These are phyloP conservation scores for Crematogaster levior DNA, from an alignment of 2,888 invertebrate species.

Conservation along the genomic window DNA sequence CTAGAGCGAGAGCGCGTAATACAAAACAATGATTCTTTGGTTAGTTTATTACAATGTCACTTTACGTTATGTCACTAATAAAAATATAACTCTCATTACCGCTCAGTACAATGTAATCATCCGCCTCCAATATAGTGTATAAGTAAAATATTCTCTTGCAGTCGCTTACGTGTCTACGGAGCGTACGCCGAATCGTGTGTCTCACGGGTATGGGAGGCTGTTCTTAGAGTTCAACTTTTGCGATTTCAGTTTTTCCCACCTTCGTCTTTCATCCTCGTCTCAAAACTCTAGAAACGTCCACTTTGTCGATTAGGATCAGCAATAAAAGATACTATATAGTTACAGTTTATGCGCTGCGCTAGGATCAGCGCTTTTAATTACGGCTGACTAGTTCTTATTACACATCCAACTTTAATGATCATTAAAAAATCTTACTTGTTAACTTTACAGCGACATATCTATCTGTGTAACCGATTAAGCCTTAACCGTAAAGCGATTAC, in stretches of 20 bases:
- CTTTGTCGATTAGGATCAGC: too few species aligned
- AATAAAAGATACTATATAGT: neutral
- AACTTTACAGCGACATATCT: constrained; percentile 13
- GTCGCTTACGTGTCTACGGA: constrained; percentile 65
- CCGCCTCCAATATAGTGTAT: constrained; percentile 67
- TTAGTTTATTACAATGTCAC: constrained; percentile 71
- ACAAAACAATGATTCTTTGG: constrained; percentile 72
- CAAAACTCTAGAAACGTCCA: too few species aligned
- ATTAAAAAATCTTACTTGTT: constrained; percentile 7
- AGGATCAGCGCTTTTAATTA: neutral
- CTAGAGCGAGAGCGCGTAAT: constrained; percentile 47
- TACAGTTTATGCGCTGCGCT: neutral
- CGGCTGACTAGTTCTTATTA: neutral
- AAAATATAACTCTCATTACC: constrained; percentile 81
- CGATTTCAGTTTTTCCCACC: too few species aligned
- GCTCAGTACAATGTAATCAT: constrained; percentile 67
- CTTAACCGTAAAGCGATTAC: constrained; percentile 15
- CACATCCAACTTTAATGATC: neutral
- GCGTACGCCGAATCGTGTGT: constrained; percentile 4
- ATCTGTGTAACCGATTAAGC: neutral
- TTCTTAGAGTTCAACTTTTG: neutral
- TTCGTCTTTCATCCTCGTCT: too few species aligned
- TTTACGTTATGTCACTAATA: constrained; percentile 76
- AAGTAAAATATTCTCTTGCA: constrained; percentile 79
- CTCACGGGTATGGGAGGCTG: neutral